These are phyloP conservation scores for Syrrhaptes paradoxus DNA, from an alignment of 2,113 vertebrate genomes.

Conservation along the genomic window DNA sequence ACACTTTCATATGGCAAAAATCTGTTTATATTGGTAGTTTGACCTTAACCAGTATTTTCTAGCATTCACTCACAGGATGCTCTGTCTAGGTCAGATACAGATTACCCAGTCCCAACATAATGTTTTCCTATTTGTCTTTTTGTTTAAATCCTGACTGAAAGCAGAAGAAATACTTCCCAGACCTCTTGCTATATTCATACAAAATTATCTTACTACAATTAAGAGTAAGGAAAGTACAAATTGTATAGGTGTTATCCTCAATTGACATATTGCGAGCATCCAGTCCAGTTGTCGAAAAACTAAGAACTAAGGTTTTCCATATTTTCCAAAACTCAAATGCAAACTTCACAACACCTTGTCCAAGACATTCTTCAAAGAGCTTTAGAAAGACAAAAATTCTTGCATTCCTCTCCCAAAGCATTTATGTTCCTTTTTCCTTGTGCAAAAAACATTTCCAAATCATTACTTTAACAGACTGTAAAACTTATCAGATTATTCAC, in stretches of 20 bases:
- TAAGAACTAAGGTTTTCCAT: background rate
- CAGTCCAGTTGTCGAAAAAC: background rate
- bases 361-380: constrained; percentile 13
- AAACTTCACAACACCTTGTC: background rate
- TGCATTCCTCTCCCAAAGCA: background rate
- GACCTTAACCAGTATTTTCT: background rate
- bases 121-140: background rate
- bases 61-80: background rate
- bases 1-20: background rate
- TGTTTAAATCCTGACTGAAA: constrained; percentile 13
- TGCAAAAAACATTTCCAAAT: constrained; percentile 16
- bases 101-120: background rate
- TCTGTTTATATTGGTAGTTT: background rate
- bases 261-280: fast-evolving
- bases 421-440: background rate
- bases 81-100: background rate
- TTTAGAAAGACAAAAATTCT: background rate
- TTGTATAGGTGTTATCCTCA: background rate
- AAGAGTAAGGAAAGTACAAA: background rate
- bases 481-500: constrained; percentile 15
- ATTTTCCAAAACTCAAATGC: background rate
- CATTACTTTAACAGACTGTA: constrained; percentile 4
- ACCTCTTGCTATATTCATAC: background rate
- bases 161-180: constrained; percentile 25
- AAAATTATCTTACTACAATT: background rate